Base-by-base conservation (phyloP, 2,888 invertebrate species). In the Limenitis camilla region DNA sequence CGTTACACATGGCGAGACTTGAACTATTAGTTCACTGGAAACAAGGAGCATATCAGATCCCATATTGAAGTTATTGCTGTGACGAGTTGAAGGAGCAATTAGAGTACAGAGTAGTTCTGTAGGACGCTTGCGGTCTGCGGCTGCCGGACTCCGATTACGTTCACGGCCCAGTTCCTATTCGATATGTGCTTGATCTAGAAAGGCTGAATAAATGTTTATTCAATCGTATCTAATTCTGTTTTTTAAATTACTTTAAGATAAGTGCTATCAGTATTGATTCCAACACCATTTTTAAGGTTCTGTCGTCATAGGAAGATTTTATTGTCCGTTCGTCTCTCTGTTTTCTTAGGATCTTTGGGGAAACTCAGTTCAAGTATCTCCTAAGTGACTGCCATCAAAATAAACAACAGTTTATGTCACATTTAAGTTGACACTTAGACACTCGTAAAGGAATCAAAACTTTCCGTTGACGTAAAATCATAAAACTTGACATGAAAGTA, bases 121-220 rank as follows among this genome's bases (percentile, higher is more conserved):
- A 68, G 67, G 64, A 67, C 68, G 62, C 57, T 59, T 68, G 76
- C 60, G 78, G 79, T 73, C 59, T 74, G 75, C 63, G 74, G 79
- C 71, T 63, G 56, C 39, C 52, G 61, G 55, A 54, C 64, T 74
- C 67, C 61, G 72, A 73, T 78, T 76, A 73, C 76, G 61, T 60
- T 59, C 55, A 60, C 63, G 63, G 63, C 55, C 66, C 65, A 64
- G 64, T 69, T 67, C 63, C 66, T 70, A 65, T 68, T 63, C 55
- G 52, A 52, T 52, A 41, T 43, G 53, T 58, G 44, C 40, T 40
- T 51, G 44, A 40, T 40, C 50, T 45, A 43, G 44, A 38, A 44
- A 39, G 10, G 44, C 40, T 40, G 11, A 45, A 45, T 51, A 39
- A 30, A 51, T 40, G 33, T 45, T 51, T 35, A 19, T 32, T 35